Conservation (phyloP, 2,113 vertebrate species). For the Ameiurus melas region DNA sequence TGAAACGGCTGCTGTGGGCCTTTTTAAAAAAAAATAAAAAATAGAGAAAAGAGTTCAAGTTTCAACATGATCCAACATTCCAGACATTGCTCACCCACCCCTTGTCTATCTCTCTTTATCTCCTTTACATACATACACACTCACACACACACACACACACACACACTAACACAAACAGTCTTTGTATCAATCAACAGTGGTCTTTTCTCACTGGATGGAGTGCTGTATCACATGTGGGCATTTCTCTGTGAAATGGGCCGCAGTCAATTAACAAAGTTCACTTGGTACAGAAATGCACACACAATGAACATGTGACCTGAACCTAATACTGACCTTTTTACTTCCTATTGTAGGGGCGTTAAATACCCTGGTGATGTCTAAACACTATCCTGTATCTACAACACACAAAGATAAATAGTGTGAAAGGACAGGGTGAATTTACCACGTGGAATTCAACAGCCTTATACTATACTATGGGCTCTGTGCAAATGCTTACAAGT, state of each 20-base stretch:
- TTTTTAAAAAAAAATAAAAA: conserved; percentile 46
- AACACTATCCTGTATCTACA: neutral
- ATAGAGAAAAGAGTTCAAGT: conserved; percentile 62
- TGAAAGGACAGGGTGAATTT: neutral
- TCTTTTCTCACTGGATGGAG: conserved; percentile 46
- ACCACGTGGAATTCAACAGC: neutral
- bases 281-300: conserved; percentile 31
- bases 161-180: conserved; percentile 47
- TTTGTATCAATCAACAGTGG: conserved; percentile 56
- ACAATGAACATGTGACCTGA: conserved; percentile 23
- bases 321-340: conserved; percentile 35
- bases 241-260: conserved; percentile 46
- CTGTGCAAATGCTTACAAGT: neutral
- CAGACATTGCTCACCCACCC: conserved; percentile 72
- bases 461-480: neutral
- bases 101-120: conserved; percentile 21
- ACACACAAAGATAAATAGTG: neutral
- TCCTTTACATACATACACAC: conserved; percentile 42
- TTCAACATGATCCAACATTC: conserved; percentile 75
- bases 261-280: conserved; percentile 43
- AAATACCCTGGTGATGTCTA: neutral
- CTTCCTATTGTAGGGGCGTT: conserved; percentile 7
- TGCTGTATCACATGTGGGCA: conserved; percentile 48
- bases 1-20: conserved; percentile 53
- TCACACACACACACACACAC: conserved; percentile 41